These are phyloP conservation scores for Unio pictorum DNA, from an alignment of 2,888 invertebrate species.

Conservation along the genomic window DNA sequence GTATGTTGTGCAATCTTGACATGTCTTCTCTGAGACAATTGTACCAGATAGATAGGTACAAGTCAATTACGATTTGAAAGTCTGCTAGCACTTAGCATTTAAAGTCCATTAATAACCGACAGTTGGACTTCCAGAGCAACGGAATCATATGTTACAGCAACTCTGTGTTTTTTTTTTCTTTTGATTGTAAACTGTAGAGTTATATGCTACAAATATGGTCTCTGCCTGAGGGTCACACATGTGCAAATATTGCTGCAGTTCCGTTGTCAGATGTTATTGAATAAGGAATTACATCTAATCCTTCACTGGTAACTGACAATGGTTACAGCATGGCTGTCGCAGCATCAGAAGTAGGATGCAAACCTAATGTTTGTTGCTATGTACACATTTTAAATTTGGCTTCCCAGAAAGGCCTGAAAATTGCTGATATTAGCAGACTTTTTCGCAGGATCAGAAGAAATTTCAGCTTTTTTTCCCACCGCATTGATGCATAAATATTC, in stretches of 20 bases:
- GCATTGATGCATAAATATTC: background rate
- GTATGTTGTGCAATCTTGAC: too few relatives aligned
- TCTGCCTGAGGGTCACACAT: slow-evolving; percentile 1
- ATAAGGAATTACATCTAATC: background rate
- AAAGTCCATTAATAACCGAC: too few relatives aligned
- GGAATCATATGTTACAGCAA: too few relatives aligned
- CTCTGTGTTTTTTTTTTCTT: too few relatives aligned
- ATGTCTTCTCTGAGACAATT: too few relatives aligned
- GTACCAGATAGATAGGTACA: too few relatives aligned
- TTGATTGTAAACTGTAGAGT: too few relatives aligned
- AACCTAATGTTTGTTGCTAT: slow-evolving; percentile 9
- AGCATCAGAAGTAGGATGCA: background rate
- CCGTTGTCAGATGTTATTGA: background rate
- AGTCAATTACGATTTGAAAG: too few relatives aligned
- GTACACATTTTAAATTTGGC: slow-evolving; percentile 12
- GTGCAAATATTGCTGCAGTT: slow-evolving; percentile 3
- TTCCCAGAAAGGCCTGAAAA: slow-evolving; percentile 7
- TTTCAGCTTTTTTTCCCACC: slow-evolving; percentile 7
- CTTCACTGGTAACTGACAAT: slow-evolving; percentile 11
- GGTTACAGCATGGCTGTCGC: slow-evolving; percentile 3
- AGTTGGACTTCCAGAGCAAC: too few relatives aligned
- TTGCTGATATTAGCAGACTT: background rate
- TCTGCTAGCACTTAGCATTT: too few relatives aligned
- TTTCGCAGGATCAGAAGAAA: slow-evolving; percentile 4
- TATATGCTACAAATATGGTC: too few relatives aligned